Evolutionary conservation across 2,888 invertebrate genomes (phyloP).

Genomic region (Euzetes globulus): DNA sequence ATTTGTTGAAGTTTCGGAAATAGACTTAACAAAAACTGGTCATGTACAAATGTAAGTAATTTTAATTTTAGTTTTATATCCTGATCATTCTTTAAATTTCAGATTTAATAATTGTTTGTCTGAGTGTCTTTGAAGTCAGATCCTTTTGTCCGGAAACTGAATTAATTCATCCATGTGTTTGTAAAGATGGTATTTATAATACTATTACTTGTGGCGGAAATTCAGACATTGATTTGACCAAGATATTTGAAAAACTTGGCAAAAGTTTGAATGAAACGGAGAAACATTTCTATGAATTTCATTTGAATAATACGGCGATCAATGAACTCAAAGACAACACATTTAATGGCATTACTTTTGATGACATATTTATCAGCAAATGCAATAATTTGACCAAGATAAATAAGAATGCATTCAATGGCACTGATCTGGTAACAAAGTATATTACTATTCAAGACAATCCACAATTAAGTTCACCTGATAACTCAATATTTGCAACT

Average conservation of each 20-base stretch:
- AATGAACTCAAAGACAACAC: not conserved
- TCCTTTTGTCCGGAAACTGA: no score
- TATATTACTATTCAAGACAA: not conserved
- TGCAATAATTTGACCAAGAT: not conserved
- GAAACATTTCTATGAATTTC: not conserved
- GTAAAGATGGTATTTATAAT: no score
- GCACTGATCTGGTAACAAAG: not conserved
- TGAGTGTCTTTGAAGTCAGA: no score
- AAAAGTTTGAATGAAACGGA: not conserved
- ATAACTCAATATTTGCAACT: no score
- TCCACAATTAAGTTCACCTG: not conserved
- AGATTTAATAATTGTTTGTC: no score
- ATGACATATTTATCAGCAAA: not conserved
- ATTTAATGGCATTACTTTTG: not conserved
- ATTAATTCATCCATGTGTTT: no score
- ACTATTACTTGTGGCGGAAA: not conserved
- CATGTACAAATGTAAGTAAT: no score
- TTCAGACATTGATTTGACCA: not conserved
- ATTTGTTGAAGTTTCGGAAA: no score
- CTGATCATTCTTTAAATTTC: no score
- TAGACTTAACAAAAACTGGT: no score
- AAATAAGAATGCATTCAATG: not conserved
- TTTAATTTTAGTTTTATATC: no score
- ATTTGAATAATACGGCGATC: not conserved
- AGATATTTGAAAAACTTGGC: not conserved